These are phyloP conservation scores for Monarcha castaneiventris DNA, from an alignment of 2,113 vertebrate genomes.

Conservation along the genomic window DNA sequence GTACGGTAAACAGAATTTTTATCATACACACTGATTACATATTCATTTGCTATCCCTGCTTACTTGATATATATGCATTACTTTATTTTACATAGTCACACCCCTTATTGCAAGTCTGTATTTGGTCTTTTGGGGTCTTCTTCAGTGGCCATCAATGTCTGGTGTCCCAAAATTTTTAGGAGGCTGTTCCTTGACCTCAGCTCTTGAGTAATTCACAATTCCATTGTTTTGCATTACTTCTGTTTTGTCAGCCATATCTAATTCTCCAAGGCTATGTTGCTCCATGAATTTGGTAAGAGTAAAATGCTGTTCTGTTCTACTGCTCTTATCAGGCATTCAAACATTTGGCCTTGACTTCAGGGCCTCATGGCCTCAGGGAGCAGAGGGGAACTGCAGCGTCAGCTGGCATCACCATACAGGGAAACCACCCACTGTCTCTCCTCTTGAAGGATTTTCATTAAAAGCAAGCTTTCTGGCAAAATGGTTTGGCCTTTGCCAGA, in stretches of 20 bases:
- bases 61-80: background rate
- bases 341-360: background rate
- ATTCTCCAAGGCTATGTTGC: background rate
- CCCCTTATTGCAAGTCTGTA: background rate
- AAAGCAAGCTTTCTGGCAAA: background rate
- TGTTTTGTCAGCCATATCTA: background rate
- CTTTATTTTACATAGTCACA: background rate
- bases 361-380: background rate
- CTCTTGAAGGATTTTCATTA: background rate
- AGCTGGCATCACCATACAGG: background rate
- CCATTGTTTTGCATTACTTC: background rate
- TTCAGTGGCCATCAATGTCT: background rate
- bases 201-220: background rate
- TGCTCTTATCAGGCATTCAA: background rate
- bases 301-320: background rate
- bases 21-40: background rate
- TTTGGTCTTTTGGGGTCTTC: background rate
- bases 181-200: background rate
- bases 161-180: background rate
- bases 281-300: background rate
- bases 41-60: background rate
- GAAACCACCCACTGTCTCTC: background rate
- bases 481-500: background rate
- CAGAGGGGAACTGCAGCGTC: background rate
- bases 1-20: background rate